Evolutionary conservation across 2,797 vertebrate species (phyloP), one percentile per base, ranked within the genome.

Genomic region (Mionectes olivaceus): DNA sequence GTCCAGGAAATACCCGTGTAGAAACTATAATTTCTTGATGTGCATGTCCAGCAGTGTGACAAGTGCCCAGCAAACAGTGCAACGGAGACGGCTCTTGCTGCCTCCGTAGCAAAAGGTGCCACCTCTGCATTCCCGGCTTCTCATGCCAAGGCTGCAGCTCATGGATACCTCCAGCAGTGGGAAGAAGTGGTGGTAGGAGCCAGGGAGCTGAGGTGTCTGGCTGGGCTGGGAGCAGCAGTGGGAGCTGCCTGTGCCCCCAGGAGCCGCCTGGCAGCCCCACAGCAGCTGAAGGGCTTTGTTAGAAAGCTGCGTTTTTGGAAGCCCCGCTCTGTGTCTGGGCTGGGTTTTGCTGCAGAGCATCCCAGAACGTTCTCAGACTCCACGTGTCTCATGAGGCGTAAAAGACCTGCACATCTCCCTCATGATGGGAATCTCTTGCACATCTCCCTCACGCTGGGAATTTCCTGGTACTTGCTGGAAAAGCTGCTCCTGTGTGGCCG

Each of bases 11-110:
- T 55, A 78, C 17, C 87, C 61, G 5, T 69, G 82, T 6, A 83
- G 76, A 64, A 94, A 81, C 30, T 52, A 2, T 68, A 85, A 91
- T 89, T 91, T 44, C 83, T 78, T 88, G 91, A 95, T 43, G 33
- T 41, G 73, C 65, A 0, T 79, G 79, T 89, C 89, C 73, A 83
- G 15, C 53, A 80, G 76, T 79, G 8, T 87, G 90, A 83, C 65
- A 52, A 83, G 84, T 7, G 69, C 82, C 75, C 35, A 21, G 25
- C 82, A 85, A 21, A 41, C 28, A 61, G 16, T 9, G 44, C 68
- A 30, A 9, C 1, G 0, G 74, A n/a, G 87, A 63, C 0, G 27
- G 90, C 94, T 83, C 55, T 10, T 71, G n/a, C 69, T 87, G 57
- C 69, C 3, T 5, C 16, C 71, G 50, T 16, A 37, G 41, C 49